Base-by-base conservation (phyloP, 2,888 invertebrate genomes). In the Trachelus iudaicus region DNA sequence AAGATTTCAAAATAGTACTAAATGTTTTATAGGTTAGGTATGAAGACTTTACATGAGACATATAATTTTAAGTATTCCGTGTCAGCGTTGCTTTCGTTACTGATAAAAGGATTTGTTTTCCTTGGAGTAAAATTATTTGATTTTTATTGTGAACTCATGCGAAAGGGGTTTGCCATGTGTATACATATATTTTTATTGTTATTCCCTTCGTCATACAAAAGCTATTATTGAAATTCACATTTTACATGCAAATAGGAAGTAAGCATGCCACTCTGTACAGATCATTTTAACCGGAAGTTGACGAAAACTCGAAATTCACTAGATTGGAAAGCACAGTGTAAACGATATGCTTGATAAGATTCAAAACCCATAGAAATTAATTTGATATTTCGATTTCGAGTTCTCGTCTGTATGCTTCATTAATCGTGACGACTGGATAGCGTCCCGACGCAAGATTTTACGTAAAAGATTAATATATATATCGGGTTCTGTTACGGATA, bases 211-310 rank as follows among this genome's bases (percentile, higher is more conserved):
- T 76, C 76, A 69, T 76, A 76, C 76, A 76, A 76, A 76, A 76
- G 76, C 76, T 76, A 76, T 76, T 76, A 76, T 76, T 71, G 33
- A 34, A 71, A 34, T 71, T 71, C 71, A 34, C 71, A 71, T 71
- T 71, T 31, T 71, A 71, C 71, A 71, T 9, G 71, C 79, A 82
- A 80, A 81, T 84, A 80, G 81, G 84, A 86, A 86, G 84, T 85
- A 84, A 85, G 82, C 84, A 76, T 77, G 77, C 79, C 69, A 68
- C 83, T 86, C 81, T 81, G 73, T 83, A 86, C 83, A 82, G 81
- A 85, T 80, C 81, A 82, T 79, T 79, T 78, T 76, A 76, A 56
- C 23, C 56, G 56, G 56, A 56, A 56, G 23, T 56, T 56, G 56
- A 56, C 56, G 56, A 56, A 56, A 56, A 56, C 56, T 56, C 56